phyloP scores from a whole-genome alignment of 2,113 vertebrate genomes.

The Puffinus mauretanicus region DNA sequence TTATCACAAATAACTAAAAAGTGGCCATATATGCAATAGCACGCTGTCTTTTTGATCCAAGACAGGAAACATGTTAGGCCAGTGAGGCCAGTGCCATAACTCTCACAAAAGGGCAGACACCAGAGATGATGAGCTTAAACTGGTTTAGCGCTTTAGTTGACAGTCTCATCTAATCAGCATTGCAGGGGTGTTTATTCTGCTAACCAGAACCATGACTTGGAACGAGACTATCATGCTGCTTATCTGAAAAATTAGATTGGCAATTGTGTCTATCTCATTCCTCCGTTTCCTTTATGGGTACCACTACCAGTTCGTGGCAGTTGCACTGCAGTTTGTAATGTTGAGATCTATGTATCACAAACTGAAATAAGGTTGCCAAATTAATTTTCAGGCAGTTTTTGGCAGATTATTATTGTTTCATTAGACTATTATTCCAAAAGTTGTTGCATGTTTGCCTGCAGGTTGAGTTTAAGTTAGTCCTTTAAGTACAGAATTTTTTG shows the following conservation, averaged over 20 bases:
- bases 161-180: background rate
- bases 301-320: background rate
- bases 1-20: background rate
- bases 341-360: background rate
- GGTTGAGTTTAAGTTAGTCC: background rate
- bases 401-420: background rate
- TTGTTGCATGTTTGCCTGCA: background rate
- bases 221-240: background rate
- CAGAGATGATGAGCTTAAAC: background rate
- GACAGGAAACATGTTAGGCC: background rate
- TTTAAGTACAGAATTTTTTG: background rate
- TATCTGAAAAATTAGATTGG: background rate
- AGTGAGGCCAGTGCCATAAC: background rate
- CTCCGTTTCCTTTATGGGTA: rapidly evolving
- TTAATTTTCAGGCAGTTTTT: background rate
- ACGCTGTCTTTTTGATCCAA: background rate
- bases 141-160: background rate
- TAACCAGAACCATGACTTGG: background rate
- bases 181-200: background rate
- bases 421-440: background rate
- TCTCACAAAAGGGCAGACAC: background rate
- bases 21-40: rapidly evolving
- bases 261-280: background rate
- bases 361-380: background rate
- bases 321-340: background rate